Base-by-base conservation (phyloP, 2,888 invertebrate genomes). In the Patella pellucida region DNA sequence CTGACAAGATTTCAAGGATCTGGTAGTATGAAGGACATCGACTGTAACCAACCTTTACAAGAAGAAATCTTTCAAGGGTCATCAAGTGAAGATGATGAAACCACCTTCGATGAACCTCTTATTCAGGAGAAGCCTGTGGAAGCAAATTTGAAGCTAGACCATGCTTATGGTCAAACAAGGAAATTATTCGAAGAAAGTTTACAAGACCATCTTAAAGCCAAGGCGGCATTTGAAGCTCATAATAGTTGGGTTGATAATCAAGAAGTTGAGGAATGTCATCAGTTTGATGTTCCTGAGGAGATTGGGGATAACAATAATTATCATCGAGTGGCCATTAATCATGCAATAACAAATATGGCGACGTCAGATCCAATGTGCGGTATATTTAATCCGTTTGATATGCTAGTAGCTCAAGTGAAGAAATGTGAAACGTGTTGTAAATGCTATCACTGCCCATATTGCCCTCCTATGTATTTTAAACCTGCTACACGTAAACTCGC, bases 61-160 rank as follows among this genome's bases (percentile, higher is more conserved):
- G 56, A 56, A 23, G 56, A 62, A n/a, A 23, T 62, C 0, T 62
- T 23, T 62, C 19, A 62, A 23, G 62, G 2, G 11, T 62, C 62
- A 12, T 62, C 62, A 15, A 62, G 62, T 62, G 62, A 62, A 62
- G 62, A 62, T 23, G 62, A 62, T 23, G 62, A 62, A 19, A 23
- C 4, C 9, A 1, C 41, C 41, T 9, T 41, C 9, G 41, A 41
- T 9, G 41, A 41, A 41, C 41, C 41, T 41, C 41, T 41, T 0
- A 9, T 41, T 41, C 41, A 41, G 9, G 41, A 9, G 41, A 41
- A 41, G 41, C 9, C 7, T 7, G 9, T 41, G 41, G 41, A 41
- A 7, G 9, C 41, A 41, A 41, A 41, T 41, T 41, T 41, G 41
- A 41, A 41, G 41, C 41, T 41, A 41, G 41, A 41, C 41, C 41